Percentiles rank a stretch among this genome's conserved stretches.
phyloP scores from a whole-genome alignment of 2,113 vertebrate genomes.

The Hypanus sabinus region DNA sequence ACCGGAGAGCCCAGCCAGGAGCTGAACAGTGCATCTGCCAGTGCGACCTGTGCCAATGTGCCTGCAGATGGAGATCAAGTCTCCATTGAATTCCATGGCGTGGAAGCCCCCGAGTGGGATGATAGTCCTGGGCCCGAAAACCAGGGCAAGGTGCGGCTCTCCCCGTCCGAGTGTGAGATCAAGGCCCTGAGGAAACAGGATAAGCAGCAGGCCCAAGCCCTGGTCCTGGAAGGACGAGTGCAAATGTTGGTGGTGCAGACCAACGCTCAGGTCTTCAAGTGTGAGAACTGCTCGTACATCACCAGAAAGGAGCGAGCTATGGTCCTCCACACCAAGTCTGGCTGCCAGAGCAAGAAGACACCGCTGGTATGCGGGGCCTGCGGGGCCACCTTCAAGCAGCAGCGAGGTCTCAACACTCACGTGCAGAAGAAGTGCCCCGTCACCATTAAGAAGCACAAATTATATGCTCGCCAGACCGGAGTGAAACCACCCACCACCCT shows the following conservation, averaged over 20 bases:
- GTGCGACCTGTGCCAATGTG: not conserved
- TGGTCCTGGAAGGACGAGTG: conserved; percentile 83
- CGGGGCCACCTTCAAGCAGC: conserved; percentile 78
- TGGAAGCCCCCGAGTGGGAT: not conserved
- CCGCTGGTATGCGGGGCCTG: conserved; percentile 63
- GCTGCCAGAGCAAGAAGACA: conserved; percentile 60
- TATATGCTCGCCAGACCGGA: conserved; percentile 34
- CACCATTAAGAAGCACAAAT: conserved; percentile 55
- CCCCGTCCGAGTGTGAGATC: conserved; percentile 55
- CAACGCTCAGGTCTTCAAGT: conserved; percentile 57
- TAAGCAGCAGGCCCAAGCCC: conserved; percentile 74
- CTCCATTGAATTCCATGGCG: not conserved
- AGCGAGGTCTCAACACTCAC: conserved; percentile 75
- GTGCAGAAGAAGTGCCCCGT: conserved; percentile 68
- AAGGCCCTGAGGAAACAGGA: conserved; percentile 74
- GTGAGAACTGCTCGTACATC: conserved; percentile 68
- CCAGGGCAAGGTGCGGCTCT: conserved; percentile 25
- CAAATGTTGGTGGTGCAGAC: conserved; percentile 82
- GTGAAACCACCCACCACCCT: not conserved
- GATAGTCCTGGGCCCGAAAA: not conserved
- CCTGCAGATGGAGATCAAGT: not conserved
- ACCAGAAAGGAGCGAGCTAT: conserved; percentile 68
- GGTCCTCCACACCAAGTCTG: conserved; percentile 60
- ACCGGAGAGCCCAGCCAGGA: not conserved
- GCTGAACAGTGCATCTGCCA: not conserved